Evolutionary conservation across 2,888 invertebrate genomes (phyloP).

Genomic region (Acronicta psi): DNA sequence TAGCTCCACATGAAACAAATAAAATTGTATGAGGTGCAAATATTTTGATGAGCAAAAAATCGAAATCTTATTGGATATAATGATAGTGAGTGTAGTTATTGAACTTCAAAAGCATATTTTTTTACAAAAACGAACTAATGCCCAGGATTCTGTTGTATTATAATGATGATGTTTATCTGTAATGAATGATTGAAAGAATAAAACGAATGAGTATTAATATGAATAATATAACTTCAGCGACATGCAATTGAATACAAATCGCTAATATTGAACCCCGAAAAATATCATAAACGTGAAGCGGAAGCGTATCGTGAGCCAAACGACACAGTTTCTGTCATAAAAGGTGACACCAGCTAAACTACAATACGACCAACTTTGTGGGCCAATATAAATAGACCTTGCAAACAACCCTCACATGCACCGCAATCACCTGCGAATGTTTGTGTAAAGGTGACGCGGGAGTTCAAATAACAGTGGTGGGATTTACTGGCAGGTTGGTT

Average conservation of each 20-base stretch:
- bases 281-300: conserved; percentile 54
- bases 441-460: not conserved
- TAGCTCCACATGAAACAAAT: no score
- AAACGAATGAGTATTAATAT: conserved; percentile 6
- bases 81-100: no score
- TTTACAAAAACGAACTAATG: no score
- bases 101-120: no score
- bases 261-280: conserved; percentile 47
- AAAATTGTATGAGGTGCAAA: no score
- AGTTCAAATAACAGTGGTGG: conserved; percentile 21
- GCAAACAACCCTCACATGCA: not conserved
- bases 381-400: conserved; percentile 27
- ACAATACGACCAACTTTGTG: conserved; percentile 37
- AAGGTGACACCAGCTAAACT: conserved; percentile 60
- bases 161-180: not conserved
- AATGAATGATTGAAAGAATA: conserved; percentile 16
- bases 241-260: conserved; percentile 50
- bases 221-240: conserved; percentile 23
- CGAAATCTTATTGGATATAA: no score
- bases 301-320: conserved; percentile 57
- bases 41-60: no score
- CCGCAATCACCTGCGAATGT: not conserved
- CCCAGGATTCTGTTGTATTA: no score
- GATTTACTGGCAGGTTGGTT: conserved; percentile 14
- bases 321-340: conserved; percentile 56